Evolutionary conservation across 2,113 vertebrate species (phyloP).

Genomic region (Gadus chalcogrammus): DNA sequence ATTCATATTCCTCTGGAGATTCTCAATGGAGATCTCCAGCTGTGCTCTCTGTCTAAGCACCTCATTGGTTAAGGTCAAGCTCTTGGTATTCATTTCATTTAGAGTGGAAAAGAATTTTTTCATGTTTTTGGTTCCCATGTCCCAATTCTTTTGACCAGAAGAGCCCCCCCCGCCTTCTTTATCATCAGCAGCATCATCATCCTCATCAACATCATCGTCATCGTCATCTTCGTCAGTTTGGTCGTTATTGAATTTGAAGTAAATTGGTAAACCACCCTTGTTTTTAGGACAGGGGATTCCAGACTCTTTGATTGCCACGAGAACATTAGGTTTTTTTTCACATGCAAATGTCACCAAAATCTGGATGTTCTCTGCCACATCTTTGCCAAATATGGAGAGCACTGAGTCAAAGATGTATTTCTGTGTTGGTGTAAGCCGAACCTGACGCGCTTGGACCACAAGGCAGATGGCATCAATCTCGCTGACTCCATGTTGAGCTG

Average conservation of each 20-base stretch:
- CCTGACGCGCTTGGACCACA: slow-evolving; percentile 29
- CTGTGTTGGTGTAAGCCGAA: slow-evolving; percentile 38
- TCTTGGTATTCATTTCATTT: not conserved
- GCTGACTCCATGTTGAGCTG: slow-evolving; percentile 3
- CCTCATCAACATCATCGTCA: not conserved
- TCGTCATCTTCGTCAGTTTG: not conserved
- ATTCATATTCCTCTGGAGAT: slow-evolving; percentile 15
- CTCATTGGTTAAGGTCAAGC: slow-evolving; percentile 25
- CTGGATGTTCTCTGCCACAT: slow-evolving; percentile 49
- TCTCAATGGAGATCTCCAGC: slow-evolving; percentile 35
- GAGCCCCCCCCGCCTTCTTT: not conserved
- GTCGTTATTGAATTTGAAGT: slow-evolving; percentile 64
- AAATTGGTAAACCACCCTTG: slow-evolving; percentile 14
- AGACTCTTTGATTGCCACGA: slow-evolving; percentile 37
- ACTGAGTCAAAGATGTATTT: slow-evolving; percentile 53
- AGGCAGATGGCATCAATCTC: slow-evolving; percentile 39
- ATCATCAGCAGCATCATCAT: not conserved
- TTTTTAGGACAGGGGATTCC: slow-evolving; percentile 41
- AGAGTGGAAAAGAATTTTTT: slow-evolving; percentile 16
- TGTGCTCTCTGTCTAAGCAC: slow-evolving; percentile 32
- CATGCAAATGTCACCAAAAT: slow-evolving; percentile 59
- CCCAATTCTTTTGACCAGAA: slow-evolving; percentile 20
- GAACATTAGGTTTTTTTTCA: slow-evolving; percentile 35
- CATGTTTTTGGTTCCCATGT: slow-evolving; percentile 19
- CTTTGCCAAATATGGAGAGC: slow-evolving; percentile 58